Conservation (phyloP, 2,113 vertebrate species). For the Myrmophylax atrothorax region DNA sequence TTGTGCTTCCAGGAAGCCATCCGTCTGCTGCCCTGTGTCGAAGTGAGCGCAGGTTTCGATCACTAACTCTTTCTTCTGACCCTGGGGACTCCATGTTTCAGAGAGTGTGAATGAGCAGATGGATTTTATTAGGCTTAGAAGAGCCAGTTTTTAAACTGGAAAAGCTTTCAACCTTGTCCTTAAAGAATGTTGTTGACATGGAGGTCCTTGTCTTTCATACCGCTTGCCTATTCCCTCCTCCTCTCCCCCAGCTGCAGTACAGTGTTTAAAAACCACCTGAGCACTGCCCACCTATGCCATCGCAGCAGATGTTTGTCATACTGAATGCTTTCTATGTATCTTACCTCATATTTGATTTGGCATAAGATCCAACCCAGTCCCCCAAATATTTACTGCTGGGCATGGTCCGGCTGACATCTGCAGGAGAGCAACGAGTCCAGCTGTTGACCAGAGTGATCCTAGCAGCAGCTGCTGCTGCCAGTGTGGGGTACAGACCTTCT, state of each 20-base stretch:
- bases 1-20: not conserved
- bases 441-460: not conserved
- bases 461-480: constrained; percentile 25
- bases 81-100: not conserved
- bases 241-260: not conserved
- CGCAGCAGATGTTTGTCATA: not conserved
- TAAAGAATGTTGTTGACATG: not conserved
- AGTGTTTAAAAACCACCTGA: not conserved
- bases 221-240: not conserved
- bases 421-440: not conserved
- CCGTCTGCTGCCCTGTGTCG: not conserved
- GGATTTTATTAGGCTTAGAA: constrained; percentile 4
- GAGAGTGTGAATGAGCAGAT: not conserved
- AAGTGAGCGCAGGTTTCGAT: not conserved
- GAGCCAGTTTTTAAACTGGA: not conserved
- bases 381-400: not conserved
- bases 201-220: not conserved
- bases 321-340: not conserved
- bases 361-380: not conserved
- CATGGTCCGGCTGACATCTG: not conserved
- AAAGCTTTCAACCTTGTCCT: not conserved
- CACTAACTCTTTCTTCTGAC: not conserved
- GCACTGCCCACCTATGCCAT: not conserved
- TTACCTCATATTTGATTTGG: constrained; percentile 21
- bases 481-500: not conserved